These are phyloP conservation scores for Notodonta ziczac DNA, from an alignment of 2,888 invertebrate species.

Conservation along the genomic window DNA sequence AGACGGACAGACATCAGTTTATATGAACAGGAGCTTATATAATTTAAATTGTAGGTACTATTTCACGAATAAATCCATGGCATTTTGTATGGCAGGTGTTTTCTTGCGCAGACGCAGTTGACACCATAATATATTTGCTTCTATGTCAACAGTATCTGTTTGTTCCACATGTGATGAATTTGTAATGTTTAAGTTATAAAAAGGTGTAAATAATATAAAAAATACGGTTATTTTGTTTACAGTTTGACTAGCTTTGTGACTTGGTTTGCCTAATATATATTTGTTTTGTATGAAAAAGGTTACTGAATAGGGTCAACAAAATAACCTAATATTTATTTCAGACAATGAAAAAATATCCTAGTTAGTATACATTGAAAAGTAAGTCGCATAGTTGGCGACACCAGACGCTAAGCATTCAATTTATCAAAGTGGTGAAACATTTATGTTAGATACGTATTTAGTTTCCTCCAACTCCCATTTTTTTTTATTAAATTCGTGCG, in stretches of 20 bases:
- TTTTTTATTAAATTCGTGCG: too few species aligned
- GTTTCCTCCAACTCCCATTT: too few species aligned
- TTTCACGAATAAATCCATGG: constrained; percentile 28
- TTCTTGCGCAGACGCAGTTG: constrained; percentile 13
- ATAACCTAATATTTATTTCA: too few species aligned
- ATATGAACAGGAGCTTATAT: constrained; percentile 40
- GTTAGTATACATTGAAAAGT: too few species aligned
- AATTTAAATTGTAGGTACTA: constrained; percentile 47
- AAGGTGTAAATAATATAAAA: constrained; percentile 26
- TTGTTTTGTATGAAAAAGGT: too few species aligned
- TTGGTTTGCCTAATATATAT: background rate
- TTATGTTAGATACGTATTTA: too few species aligned
- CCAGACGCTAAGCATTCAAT: too few species aligned
- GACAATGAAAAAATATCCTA: too few species aligned
- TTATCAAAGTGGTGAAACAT: too few species aligned
- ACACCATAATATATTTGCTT: constrained; percentile 25
- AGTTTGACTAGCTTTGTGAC: background rate
- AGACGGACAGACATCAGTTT: constrained; percentile 48
- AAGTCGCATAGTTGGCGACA: too few species aligned
- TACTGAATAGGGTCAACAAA: too few species aligned
- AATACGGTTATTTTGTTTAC: background rate
- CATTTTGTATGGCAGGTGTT: constrained; percentile 37
- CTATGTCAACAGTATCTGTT: constrained; percentile 27
- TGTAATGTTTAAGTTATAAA: constrained; percentile 33
- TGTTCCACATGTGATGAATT: constrained; percentile 19